Evolutionary conservation across 2,888 invertebrate species (phyloP).

Genomic region (Temnothorax ravouxi): DNA sequence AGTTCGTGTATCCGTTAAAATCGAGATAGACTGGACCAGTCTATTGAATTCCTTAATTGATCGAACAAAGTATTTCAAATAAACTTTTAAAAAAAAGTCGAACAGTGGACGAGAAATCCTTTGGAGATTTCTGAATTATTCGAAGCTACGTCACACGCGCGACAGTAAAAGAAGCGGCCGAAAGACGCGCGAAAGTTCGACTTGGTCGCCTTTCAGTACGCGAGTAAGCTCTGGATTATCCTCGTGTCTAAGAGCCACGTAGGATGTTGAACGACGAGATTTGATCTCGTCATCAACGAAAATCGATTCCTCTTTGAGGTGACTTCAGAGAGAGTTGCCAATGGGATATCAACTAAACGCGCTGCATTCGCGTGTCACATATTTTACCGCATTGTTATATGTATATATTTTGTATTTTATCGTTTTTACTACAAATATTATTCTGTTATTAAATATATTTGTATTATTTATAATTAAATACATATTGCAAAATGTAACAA

Average conservation of each 20-base stretch:
- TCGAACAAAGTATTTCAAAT: constrained; percentile 5
- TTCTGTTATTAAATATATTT: not conserved
- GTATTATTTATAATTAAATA: not conserved
- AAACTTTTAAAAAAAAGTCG: not conserved
- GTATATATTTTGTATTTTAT: not conserved
- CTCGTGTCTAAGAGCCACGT: constrained; percentile 55
- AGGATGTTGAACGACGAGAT: constrained; percentile 44
- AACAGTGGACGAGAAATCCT: not conserved
- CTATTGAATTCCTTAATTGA: constrained; percentile 1
- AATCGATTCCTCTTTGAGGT: constrained; percentile 20
- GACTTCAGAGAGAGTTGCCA: not conserved
- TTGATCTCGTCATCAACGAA: constrained; percentile 43
- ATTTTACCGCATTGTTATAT: not conserved
- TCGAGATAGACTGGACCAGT: not conserved
- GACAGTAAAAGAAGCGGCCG: not conserved
- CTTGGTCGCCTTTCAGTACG: constrained; percentile 46
- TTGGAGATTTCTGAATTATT: constrained; percentile 21
- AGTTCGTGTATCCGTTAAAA: constrained; percentile 7
- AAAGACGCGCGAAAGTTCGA: constrained; percentile 25
- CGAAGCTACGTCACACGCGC: not conserved
- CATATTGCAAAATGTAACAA: not conserved
- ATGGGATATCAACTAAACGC: not conserved
- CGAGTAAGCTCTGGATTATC: constrained; percentile 61
- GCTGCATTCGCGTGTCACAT: not conserved
- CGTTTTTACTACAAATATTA: not conserved